Percentiles rank a stretch among this genome's conserved stretches.
Conservation (phyloP, 2,888 invertebrate species). For the Ochropleura leucogaster region DNA sequence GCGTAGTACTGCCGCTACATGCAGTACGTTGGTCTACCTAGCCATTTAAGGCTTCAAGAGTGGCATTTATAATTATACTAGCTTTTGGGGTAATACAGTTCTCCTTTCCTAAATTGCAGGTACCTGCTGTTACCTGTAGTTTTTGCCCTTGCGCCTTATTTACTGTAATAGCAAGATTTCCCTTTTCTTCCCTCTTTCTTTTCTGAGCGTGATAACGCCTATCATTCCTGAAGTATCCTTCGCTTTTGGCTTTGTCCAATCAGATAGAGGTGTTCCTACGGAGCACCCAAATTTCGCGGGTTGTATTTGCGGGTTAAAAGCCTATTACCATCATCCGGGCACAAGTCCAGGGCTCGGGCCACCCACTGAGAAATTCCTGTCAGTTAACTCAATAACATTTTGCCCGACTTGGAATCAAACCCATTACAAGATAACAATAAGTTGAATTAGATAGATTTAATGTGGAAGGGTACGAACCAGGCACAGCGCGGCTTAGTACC, state of each 20-base stretch:
- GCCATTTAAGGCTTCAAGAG: slow-evolving; percentile 2
- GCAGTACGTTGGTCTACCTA: background rate
- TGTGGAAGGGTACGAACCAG: background rate
- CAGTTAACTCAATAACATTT: background rate
- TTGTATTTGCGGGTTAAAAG: background rate
- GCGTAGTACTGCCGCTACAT: slow-evolving; percentile 14
- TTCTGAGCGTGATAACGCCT: too few species aligned
- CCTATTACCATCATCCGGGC: background rate
- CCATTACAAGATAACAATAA: background rate
- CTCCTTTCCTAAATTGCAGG: too few species aligned
- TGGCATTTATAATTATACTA: background rate
- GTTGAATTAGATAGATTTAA: background rate
- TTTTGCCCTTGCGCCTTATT: too few species aligned
- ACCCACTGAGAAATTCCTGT: background rate
- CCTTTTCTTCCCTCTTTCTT: too few species aligned
- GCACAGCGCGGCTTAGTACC: background rate
- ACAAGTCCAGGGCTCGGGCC: background rate
- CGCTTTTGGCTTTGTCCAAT: background rate
- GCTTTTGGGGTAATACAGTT: too few species aligned
- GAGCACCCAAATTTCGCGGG: background rate
- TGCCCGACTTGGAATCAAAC: background rate
- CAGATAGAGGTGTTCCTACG: background rate
- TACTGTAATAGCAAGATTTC: too few species aligned
- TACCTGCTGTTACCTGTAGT: too few species aligned
- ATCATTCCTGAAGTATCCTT: background rate